Conservation (phyloP, 2,888 invertebrate species). For the Pterobdella sp. region DNA sequence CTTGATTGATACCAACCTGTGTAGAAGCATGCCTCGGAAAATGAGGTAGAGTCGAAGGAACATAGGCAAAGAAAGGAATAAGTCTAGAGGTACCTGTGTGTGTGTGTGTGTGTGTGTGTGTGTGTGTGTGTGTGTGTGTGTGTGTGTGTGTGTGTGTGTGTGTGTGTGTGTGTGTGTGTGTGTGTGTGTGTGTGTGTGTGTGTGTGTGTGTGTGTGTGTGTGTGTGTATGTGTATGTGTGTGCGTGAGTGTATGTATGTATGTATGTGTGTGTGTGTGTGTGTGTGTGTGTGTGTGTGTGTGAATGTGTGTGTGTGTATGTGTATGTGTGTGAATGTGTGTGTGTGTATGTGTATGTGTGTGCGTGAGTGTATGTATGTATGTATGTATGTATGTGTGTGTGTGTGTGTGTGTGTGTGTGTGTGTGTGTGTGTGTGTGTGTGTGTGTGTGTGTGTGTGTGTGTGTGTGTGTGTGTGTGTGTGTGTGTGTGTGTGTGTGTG, state of each 20-base stretch:
- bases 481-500: slow-evolving; percentile 21
- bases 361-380: not conserved
- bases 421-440: slow-evolving; percentile 9
- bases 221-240: not conserved
- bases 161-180: slow-evolving; percentile 16
- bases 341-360: slow-evolving; percentile 2
- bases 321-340: slow-evolving; percentile 11
- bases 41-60: slow-evolving; percentile 97
- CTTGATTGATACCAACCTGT: not conserved
- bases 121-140: slow-evolving; percentile 18
- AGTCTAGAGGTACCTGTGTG: slow-evolving; percentile 46
- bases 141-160: slow-evolving; percentile 20
- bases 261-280: slow-evolving; percentile 19
- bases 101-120: slow-evolving; percentile 25
- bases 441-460: slow-evolving; percentile 18
- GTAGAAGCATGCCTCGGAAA: slow-evolving; percentile 93
- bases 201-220: slow-evolving; percentile 10
- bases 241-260: slow-evolving; percentile 1
- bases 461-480: slow-evolving; percentile 23
- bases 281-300: slow-evolving; percentile 18
- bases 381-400: not conserved
- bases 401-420: not conserved
- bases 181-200: slow-evolving; percentile 16
- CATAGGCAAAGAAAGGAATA: slow-evolving; percentile 95
- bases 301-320: slow-evolving; percentile 1